phyloP scores from a whole-genome alignment of 1,140 invertebrate species.

The Drosophila lini region DNA sequence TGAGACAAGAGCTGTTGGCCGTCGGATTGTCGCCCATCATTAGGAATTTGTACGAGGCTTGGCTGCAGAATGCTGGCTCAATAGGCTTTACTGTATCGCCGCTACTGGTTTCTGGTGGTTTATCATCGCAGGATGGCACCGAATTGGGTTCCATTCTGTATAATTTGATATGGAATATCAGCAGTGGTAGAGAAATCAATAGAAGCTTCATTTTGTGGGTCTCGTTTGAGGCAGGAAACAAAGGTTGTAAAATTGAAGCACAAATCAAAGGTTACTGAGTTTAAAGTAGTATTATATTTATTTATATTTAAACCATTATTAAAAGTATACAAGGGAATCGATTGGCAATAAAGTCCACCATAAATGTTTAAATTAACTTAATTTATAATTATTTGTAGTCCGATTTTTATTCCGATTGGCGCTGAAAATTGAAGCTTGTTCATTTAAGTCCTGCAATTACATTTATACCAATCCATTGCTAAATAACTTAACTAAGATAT shows the following conservation, averaged over 20 bases:
- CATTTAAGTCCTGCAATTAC: neutral
- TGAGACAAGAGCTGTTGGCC: constrained; percentile 6
- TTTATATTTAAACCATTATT: too few species aligned
- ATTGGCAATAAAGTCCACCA: too few species aligned
- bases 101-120: neutral
- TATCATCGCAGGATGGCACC: fast-evolving
- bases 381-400: too few species aligned
- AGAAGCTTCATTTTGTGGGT: neutral
- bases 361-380: too few species aligned
- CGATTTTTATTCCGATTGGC: too few species aligned
- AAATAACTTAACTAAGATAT: constrained; percentile 2
- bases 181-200: neutral
- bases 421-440: neutral
- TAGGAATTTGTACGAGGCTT: neutral
- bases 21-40: neutral
- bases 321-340: too few species aligned
- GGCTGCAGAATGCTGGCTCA: neutral
- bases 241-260: neutral
- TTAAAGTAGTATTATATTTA: neutral
- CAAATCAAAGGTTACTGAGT: neutral
- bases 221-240: neutral
- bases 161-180: neutral
- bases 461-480: neutral
- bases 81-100: neutral
- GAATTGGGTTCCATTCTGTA: neutral